Conservation (phyloP, 2,797 vertebrate species). For the Rousettus madagascariensis region DNA sequence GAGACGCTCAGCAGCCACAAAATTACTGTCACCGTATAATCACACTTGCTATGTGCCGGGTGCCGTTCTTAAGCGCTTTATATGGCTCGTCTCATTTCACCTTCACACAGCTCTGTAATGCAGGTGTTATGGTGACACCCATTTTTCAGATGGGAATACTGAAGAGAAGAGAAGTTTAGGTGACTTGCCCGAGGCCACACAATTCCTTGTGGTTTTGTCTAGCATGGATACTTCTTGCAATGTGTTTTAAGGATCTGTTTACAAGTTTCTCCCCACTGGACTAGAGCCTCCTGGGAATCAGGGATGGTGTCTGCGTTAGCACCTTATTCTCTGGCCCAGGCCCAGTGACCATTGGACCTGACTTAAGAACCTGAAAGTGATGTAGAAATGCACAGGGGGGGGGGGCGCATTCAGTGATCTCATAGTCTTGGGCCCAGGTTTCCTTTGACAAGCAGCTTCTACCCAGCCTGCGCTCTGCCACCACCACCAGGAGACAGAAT, state of each 20-base stretch:
- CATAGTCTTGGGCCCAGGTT: not conserved
- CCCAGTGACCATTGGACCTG: not conserved
- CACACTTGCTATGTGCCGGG: not conserved
- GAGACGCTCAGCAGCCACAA: not conserved
- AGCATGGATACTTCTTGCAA: not conserved
- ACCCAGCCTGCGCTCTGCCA: not conserved
- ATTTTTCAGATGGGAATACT: not conserved
- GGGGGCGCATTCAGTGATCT: not conserved
- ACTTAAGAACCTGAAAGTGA: not conserved
- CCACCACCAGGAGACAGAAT: not conserved
- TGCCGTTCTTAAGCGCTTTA: not conserved
- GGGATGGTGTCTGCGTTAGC: not conserved
- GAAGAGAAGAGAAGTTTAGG: not conserved
- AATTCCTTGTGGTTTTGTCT: not conserved
- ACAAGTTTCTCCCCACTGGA: not conserved
- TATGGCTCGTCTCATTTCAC: too few species aligned
- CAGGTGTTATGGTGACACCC: not conserved
- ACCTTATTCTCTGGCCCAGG: not conserved
- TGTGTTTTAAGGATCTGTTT: not conserved
- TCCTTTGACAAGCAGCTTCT: not conserved
- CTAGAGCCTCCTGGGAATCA: not conserved
- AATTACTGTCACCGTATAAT: rapidly evolving
- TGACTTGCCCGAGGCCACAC: not conserved
- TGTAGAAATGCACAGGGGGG: not conserved
- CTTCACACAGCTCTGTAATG: not conserved